Evolutionary conservation across 2,888 invertebrate species (phyloP).

Genomic region (Xanthia icteritia): DNA sequence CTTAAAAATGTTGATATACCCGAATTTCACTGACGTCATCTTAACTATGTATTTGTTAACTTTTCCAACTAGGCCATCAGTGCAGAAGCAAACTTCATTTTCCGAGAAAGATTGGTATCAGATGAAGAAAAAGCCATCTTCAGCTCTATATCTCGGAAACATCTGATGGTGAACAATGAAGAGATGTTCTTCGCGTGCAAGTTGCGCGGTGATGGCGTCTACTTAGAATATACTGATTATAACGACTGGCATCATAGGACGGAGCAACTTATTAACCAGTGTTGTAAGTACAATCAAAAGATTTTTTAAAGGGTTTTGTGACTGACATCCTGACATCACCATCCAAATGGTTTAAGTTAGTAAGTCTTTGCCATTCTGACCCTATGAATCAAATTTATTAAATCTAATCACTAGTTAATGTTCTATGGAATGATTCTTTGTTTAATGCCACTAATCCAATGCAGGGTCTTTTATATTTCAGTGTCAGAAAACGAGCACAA

Average conservation of each 20-base stretch:
- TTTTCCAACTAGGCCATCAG: conserved; percentile 91
- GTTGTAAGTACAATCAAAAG: conserved; percentile 88
- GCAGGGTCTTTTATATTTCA: conserved; percentile 63
- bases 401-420: not conserved
- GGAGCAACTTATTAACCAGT: conserved; percentile 91
- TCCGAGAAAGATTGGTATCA: conserved; percentile 93
- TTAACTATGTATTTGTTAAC: not conserved
- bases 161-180: conserved; percentile 77
- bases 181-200: conserved; percentile 76
- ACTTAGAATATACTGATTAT: conserved; percentile 83
- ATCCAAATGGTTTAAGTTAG: not conserved
- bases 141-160: conserved; percentile 90
- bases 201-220: conserved; percentile 80
- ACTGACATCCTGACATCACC: too few relatives aligned
- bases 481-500: conserved; percentile 83
- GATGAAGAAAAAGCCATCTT: conserved; percentile 92
- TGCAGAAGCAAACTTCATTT: conserved; percentile 94
- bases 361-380: not conserved
- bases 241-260: conserved; percentile 92
- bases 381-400: not conserved
- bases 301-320: not conserved
- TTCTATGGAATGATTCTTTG: not conserved
- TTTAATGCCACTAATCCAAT: not conserved
- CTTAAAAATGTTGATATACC: too few relatives aligned
- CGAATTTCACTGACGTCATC: not conserved